Conservation (phyloP, 2,888 invertebrate species). For the Mellilla xanthometata region DNA sequence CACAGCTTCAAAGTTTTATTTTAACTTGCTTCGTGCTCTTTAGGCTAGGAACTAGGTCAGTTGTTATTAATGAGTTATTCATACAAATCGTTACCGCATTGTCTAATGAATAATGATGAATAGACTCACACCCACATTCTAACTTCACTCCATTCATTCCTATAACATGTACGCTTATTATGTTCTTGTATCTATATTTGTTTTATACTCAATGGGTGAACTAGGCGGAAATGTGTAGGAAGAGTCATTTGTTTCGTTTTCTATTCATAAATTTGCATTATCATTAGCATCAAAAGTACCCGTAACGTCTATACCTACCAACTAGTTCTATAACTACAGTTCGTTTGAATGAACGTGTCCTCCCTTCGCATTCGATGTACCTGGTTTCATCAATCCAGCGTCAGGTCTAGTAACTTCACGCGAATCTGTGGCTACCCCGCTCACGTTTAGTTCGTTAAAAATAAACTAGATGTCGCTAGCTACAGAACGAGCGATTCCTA, state of each 20-base stretch:
- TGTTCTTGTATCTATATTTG: background rate
- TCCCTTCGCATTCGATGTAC: no score
- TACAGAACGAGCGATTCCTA: background rate
- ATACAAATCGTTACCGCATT: constrained; percentile 7
- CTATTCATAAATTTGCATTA: constrained; percentile 1
- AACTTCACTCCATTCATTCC: background rate
- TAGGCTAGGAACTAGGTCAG: constrained; percentile 1
- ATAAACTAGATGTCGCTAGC: constrained; percentile 18
- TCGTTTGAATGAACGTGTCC: no score
- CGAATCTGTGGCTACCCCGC: background rate
- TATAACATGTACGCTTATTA: background rate
- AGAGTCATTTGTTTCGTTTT: background rate
- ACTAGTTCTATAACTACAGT: background rate
- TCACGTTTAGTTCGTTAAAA: background rate
- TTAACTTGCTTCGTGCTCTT: background rate
- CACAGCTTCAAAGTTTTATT: background rate
- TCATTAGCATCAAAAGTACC: background rate
- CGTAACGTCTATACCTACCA: no score
- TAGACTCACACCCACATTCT: constrained; percentile 2
- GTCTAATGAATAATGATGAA: constrained; percentile 5
- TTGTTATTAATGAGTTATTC: constrained; percentile 5
- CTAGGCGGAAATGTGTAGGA: constrained; percentile 3
- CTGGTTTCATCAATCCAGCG: background rate
- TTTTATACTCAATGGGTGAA: constrained; percentile 1
- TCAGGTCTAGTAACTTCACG: constrained; percentile 1